Evolutionary conservation across 2,888 invertebrate genomes (phyloP), one percentile per base, ranked within the genome.

Genomic region (Drosophila ezoana): DNA sequence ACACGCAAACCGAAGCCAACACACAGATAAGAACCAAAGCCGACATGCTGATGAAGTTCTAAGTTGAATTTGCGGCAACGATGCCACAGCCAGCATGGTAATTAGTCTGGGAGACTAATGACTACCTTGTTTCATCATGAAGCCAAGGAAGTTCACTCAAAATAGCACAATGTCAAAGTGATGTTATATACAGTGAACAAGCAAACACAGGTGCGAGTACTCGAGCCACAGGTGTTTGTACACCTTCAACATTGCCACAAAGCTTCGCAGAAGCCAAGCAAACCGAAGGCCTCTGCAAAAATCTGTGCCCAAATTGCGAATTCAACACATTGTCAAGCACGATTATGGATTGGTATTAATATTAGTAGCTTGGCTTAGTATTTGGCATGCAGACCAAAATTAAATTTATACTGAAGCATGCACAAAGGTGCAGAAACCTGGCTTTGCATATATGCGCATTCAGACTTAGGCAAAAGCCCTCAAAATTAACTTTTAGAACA

Each of bases 71-170:
- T 52, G 53, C 40, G 47, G 66, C 28, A 54, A 60, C 70, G 45
- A 14, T 63, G 51, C 37, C n/a, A n/a, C n/a, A n/a, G n/a, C n/a
- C 61, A 49, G 62, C 81, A 81, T 79, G 72, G 76, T 84, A 79
- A 85, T 85, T 86, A 85, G 72, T 52, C 67, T 44, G 44, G 47
- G 62, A 71, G 72, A 81, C 82, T 82, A 84, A 84, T 84, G 81
- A 81, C 80, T 83, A 51, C 9, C 62, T 60, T 51, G 58, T 64
- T 59, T 47, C 54, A 64, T 33, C 63, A 62, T 40, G 43, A 53
- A 35, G 49, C 52, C 61, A 49, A 65, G 53, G 59, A 68, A 73
- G 63, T 66, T 66, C 51, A 41, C 41, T 49, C 67, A 10, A 40
- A 77, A 67, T 59, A 62, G 60, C 67, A 64, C 77, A 72, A 75